phyloP scores from a whole-genome alignment of 2,888 invertebrate species.

The Pemphredon lugubris region DNA sequence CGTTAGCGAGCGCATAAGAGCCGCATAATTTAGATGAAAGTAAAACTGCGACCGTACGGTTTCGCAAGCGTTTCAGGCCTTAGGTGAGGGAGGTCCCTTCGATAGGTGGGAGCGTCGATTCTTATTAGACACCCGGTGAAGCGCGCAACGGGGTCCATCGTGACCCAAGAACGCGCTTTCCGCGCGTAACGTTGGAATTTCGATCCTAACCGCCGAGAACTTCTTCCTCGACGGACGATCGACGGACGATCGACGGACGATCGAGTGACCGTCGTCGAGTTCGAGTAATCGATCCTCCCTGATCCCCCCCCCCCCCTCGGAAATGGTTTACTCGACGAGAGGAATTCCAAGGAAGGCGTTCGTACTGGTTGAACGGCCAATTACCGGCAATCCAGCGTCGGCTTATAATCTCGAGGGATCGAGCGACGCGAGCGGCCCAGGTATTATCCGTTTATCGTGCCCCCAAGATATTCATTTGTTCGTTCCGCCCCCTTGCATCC shows the following conservation, averaged over 20 bases:
- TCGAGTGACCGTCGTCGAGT: background rate
- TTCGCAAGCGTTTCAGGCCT: conserved; percentile 60
- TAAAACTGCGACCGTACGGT: conserved; percentile 59
- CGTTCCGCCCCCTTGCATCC: conserved; percentile 11
- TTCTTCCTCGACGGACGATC: too few species aligned
- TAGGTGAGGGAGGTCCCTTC: conserved; percentile 42
- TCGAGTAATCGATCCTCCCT: background rate
- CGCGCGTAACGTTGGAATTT: too few species aligned
- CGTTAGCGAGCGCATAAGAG: conserved; percentile 38
- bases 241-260: background rate
- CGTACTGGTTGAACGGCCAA: too few species aligned
- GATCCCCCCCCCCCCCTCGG: too few species aligned
- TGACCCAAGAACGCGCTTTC: too few species aligned
- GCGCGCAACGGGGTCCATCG: conserved; percentile 11
- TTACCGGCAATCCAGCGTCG: too few species aligned
- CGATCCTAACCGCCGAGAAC: too few species aligned
- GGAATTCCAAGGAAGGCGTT: too few species aligned
- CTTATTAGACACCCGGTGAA: conserved; percentile 11
- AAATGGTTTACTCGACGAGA: too few species aligned
- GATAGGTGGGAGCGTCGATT: conserved; percentile 22
- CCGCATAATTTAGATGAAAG: conserved; percentile 72
- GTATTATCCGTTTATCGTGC: conserved; percentile 16
- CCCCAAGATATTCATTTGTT: background rate
- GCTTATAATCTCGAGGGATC: too few species aligned
- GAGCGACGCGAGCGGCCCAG: too few species aligned